These are phyloP conservation scores for Anarrhichthys ocellatus DNA, from an alignment of 2,113 vertebrate genomes.

Conservation along the genomic window DNA sequence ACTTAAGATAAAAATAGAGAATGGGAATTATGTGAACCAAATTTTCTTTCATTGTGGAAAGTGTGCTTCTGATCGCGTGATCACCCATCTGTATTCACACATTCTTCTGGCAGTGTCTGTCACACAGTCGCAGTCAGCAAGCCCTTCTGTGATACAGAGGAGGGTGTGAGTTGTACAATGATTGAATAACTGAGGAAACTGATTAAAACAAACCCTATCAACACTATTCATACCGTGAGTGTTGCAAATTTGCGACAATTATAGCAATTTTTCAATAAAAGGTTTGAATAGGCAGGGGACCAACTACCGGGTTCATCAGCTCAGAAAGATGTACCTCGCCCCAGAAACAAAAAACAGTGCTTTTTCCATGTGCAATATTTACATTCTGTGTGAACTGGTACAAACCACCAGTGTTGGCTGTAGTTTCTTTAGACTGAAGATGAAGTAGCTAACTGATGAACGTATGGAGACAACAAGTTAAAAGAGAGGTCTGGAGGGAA, in stretches of 20 bases:
- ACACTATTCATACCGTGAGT: no score
- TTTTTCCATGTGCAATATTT: no score
- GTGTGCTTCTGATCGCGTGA: background rate
- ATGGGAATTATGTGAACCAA: background rate
- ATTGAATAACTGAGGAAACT: conserved; percentile 6
- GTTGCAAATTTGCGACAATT: no score
- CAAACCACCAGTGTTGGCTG: no score
- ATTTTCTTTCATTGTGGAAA: conserved; percentile 12
- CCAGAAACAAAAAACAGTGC: no score
- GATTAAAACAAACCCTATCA: background rate
- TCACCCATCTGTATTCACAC: conserved; percentile 21
- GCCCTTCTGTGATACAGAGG: conserved; percentile 4
- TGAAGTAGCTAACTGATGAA: background rate
- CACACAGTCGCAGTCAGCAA: conserved; percentile 1
- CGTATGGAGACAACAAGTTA: background rate
- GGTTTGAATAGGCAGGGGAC: no score
- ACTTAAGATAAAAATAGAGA: background rate
- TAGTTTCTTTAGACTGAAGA: no score
- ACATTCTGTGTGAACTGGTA: no score
- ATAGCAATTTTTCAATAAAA: no score
- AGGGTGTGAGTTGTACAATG: background rate
- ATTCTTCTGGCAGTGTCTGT: conserved; percentile 20
- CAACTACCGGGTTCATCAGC: no score
- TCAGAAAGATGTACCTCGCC: no score
- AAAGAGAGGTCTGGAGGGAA: background rate